Evolutionary conservation across 2,113 vertebrate genomes (phyloP).

Genomic region (Corythornis cristatus): DNA sequence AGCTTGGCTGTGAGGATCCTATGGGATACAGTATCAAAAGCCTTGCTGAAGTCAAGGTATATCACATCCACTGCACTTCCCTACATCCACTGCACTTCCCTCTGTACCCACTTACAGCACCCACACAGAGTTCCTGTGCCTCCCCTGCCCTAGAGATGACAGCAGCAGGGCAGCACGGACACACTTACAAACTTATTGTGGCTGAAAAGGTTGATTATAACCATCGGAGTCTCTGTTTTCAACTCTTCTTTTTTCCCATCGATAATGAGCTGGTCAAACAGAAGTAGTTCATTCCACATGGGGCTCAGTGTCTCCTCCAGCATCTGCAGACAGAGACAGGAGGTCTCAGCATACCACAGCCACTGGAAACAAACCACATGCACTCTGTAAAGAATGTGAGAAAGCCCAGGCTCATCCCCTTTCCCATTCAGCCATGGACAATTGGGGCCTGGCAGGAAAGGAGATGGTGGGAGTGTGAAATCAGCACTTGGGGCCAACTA

Average conservation of each 20-base stretch:
- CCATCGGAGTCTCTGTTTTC: constrained; percentile 84
- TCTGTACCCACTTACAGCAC: neutral
- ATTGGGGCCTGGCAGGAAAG: neutral
- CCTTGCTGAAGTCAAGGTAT: too few species aligned
- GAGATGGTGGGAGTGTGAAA: neutral
- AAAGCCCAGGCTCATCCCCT: neutral
- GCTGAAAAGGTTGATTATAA: constrained; percentile 87
- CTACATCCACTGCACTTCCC: too few species aligned
- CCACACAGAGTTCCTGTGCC: neutral
- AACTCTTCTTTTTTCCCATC: constrained; percentile 88
- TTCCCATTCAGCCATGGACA: neutral
- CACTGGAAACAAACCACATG: neutral
- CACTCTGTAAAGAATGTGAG: neutral
- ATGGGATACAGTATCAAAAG: too few species aligned
- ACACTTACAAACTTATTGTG: constrained; percentile 84
- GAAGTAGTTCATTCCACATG: constrained; percentile 88
- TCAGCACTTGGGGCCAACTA: neutral
- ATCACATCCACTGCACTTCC: too few species aligned
- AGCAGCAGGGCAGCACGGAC: neutral
- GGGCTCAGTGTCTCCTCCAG: constrained; percentile 88
- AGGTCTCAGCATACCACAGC: neutral
- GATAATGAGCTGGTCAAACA: constrained; percentile 88
- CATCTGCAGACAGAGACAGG: constrained; percentile 70
- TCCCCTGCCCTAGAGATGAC: neutral
- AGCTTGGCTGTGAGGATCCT: too few species aligned